These are phyloP conservation scores for Lepas anatifera DNA, from an alignment of 2,888 invertebrate genomes.

Conservation along the genomic window DNA sequence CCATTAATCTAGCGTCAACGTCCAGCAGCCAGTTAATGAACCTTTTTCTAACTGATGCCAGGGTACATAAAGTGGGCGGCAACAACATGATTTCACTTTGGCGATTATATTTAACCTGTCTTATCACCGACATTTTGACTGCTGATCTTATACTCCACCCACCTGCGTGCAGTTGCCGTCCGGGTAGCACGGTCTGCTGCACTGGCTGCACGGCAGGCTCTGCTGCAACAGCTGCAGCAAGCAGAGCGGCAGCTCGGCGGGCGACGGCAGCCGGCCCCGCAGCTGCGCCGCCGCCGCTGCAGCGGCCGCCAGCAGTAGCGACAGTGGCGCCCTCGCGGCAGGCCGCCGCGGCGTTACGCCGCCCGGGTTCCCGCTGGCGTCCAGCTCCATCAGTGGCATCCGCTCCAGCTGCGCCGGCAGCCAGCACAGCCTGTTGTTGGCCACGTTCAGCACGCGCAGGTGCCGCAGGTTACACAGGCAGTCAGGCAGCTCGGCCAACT, in stretches of 20 bases:
- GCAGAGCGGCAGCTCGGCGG: conserved; percentile 2
- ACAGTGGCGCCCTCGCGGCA: neutral
- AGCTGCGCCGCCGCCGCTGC: neutral
- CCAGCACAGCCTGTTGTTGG: neutral
- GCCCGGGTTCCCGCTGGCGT: neutral
- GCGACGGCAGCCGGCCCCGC: no score
- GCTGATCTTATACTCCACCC: no score
- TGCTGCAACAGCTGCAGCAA: neutral
- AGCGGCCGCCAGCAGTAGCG: neutral
- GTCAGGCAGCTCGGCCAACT: conserved; percentile 39
- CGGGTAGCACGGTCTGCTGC: neutral
- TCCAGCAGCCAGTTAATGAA: no score
- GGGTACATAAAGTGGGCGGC: no score
- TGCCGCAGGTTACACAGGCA: conserved; percentile 28
- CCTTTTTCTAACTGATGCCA: no score
- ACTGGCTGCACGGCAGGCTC: neutral
- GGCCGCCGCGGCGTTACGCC: neutral
- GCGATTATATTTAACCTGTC: no score
- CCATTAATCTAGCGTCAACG: no score
- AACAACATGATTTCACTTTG: no score
- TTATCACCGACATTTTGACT: no score
- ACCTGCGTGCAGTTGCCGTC: no score
- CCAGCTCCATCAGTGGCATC: neutral
- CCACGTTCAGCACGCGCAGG: conserved; percentile 2
- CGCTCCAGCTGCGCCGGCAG: neutral